These are phyloP conservation scores for Rachycentron canadum DNA, from an alignment of 2,797 vertebrate genomes.

Conservation along the genomic window DNA sequence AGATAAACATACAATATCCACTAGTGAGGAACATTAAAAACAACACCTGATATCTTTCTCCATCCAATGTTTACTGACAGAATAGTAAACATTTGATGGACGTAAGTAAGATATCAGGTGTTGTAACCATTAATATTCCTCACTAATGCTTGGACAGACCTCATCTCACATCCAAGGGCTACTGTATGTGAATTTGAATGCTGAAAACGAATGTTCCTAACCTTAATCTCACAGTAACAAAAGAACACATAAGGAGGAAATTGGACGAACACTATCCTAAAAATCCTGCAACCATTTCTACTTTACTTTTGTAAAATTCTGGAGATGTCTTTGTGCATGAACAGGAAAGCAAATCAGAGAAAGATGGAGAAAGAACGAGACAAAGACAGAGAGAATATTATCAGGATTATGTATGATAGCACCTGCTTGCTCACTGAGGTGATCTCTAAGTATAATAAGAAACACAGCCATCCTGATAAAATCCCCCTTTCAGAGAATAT, in stretches of 20 bases:
- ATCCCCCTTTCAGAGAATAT: constrained; percentile 22
- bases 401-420: constrained; percentile 17
- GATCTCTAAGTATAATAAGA: constrained; percentile 34
- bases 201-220: constrained; percentile 51
- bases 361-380: constrained; percentile 27
- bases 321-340: constrained; percentile 48
- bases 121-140: constrained; percentile 45
- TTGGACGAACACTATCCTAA: constrained; percentile 49
- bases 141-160: constrained; percentile 18
- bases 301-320: constrained; percentile 48
- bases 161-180: constrained; percentile 31
- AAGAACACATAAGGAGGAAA: constrained; percentile 54
- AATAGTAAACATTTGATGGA: constrained; percentile 17
- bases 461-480: constrained; percentile 30
- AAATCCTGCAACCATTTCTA: constrained; percentile 43
- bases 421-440: constrained; percentile 21
- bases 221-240: constrained; percentile 67
- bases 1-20: neutral
- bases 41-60: too few species aligned
- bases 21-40: too few species aligned
- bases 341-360: constrained; percentile 41
- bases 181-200: constrained; percentile 49
- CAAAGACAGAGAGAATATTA: constrained; percentile 20
- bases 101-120: constrained; percentile 6
- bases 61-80: too few species aligned